Conservation (phyloP, 2,797 vertebrate species). For the Brachyalestes nurse region DNA sequence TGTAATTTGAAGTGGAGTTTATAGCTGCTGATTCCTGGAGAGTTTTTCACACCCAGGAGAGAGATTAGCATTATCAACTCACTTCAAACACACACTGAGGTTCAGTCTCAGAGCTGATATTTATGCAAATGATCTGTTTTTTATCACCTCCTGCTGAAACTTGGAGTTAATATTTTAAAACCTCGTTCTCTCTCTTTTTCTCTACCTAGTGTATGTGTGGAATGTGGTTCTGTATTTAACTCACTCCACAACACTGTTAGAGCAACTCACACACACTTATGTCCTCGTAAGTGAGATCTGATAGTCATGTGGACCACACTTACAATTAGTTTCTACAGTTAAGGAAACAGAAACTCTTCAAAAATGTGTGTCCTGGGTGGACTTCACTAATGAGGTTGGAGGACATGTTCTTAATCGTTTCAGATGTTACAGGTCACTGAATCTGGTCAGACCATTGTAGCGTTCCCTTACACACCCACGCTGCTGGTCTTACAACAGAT, state of each 20-base stretch:
- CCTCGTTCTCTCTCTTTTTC: conserved; percentile 19
- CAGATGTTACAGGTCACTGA: no score
- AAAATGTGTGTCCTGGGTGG: no score
- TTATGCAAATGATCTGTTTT: background rate
- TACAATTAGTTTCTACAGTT: no score
- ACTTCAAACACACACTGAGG: conserved; percentile 21
- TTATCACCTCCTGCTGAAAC: background rate
- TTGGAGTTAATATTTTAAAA: background rate
- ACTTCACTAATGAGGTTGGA: no score
- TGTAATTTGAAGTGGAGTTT: conserved; percentile 29
- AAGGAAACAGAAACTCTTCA: no score
- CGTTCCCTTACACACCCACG: no score
- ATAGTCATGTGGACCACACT: no score
- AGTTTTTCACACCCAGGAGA: conserved; percentile 12
- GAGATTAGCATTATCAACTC: conserved; percentile 27
- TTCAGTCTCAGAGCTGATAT: background rate
- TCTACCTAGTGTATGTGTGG: conserved; percentile 41
- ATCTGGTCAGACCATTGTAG: no score
- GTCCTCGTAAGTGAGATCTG: no score
- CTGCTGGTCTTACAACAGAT: no score
- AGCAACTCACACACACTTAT: conserved; percentile 12
- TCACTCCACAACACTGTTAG: conserved; percentile 16
- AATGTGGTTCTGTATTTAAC: conserved; percentile 45
- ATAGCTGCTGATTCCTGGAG: conserved; percentile 11
- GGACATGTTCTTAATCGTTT: no score